Conservation (phyloP, 2,888 invertebrate species). For the Portevinia maculata region DNA sequence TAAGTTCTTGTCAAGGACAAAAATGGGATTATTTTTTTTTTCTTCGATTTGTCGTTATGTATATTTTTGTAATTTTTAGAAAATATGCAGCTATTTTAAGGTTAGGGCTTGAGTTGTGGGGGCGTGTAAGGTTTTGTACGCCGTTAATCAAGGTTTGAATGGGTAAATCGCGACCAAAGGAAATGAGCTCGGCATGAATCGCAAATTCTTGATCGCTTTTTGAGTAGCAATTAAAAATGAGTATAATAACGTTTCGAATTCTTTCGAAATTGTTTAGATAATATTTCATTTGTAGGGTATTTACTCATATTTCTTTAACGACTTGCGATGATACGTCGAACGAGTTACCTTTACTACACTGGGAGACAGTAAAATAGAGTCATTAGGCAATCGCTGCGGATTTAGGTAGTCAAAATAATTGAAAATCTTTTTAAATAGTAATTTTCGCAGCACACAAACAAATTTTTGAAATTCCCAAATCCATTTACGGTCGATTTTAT, state of each 20-base stretch:
- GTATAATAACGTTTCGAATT: constrained; percentile 9
- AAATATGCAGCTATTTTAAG: neutral
- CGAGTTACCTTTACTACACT: neutral
- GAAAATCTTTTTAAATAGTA: too few species aligned
- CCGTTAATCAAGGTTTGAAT: constrained; percentile 12
- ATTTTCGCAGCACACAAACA: too few species aligned
- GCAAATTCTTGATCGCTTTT: constrained; percentile 17
- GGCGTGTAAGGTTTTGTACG: constrained; percentile 1
- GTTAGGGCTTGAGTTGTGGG: neutral
- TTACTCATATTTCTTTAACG: neutral
- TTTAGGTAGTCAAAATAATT: too few species aligned
- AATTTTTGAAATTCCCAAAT: too few species aligned
- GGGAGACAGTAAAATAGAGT: constrained; percentile 4
- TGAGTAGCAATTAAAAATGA: constrained; percentile 18
- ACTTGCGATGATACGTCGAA: neutral
- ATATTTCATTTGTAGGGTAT: neutral
- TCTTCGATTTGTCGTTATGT: neutral
- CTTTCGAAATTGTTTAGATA: neutral
- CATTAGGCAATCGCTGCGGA: neutral
- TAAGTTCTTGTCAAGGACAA: constrained; percentile 40
- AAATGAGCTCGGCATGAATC: too few species aligned
- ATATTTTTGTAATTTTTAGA: neutral
- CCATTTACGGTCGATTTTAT: too few species aligned
- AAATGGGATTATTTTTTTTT: constrained; percentile 8
- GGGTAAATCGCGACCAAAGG: neutral